Evolutionary conservation across 2,888 invertebrate species (phyloP).

Genomic region (Nephrotoma guestfalica): DNA sequence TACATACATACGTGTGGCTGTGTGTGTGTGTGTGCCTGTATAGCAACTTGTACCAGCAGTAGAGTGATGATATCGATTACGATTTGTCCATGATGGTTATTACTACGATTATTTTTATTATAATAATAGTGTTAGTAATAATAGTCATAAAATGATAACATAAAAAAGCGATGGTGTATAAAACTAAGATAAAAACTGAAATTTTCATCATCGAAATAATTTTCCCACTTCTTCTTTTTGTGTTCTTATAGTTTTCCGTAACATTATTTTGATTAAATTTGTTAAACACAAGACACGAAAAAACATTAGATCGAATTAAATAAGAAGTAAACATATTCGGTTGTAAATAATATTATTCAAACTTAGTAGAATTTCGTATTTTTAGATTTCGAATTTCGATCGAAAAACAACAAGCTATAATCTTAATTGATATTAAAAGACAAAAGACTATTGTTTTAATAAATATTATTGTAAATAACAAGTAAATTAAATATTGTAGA

Average conservation of each 20-base stretch:
- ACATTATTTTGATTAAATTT: not conserved
- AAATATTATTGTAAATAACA: not conserved
- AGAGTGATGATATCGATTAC: not conserved
- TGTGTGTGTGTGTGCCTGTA: not conserved
- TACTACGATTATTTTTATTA: not conserved
- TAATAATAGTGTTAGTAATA: not conserved
- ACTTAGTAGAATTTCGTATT: not conserved
- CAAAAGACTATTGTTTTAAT: not conserved
- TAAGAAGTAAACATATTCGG: not conserved
- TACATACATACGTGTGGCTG: not conserved
- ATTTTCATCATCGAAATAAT: not conserved
- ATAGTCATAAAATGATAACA: not conserved
- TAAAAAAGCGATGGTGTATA: not conserved
- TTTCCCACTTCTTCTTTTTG: not conserved
- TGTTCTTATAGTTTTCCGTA: not conserved
- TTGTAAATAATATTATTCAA: not conserved
- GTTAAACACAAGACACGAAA: not conserved
- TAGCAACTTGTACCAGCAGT: not conserved
- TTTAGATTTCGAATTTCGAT: not conserved
- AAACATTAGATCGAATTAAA: not conserved
- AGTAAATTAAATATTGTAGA: not conserved
- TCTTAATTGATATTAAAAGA: not conserved
- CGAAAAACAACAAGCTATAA: not conserved
- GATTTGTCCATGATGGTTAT: not conserved
- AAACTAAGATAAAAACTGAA: not conserved